Evolutionary conservation across 2,888 invertebrate species (phyloP).

Genomic region (Pristionchus entomophagus): DNA sequence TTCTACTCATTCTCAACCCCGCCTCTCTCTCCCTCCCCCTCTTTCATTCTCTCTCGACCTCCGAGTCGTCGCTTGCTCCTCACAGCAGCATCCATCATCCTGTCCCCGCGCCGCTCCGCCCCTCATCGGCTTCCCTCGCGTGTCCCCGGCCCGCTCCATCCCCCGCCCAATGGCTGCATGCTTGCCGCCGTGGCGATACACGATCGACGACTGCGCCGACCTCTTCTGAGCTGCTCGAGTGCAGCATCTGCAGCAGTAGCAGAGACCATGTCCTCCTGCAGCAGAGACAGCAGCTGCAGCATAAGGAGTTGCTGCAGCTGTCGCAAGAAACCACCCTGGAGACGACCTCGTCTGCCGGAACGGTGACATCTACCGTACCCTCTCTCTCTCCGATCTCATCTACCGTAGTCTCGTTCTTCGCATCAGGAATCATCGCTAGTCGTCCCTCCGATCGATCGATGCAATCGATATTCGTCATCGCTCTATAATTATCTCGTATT

Average conservation of each 20-base stretch:
- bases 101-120: not conserved
- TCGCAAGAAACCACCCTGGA: constrained; percentile 38
- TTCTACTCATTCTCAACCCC: too few species aligned
- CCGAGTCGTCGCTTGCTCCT: too few species aligned
- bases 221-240: constrained; percentile 50
- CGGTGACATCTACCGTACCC: constrained; percentile 26
- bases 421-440: constrained; percentile 38
- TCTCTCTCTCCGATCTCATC: not conserved
- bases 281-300: not conserved
- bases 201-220: constrained; percentile 61
- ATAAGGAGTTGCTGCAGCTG: constrained; percentile 8
- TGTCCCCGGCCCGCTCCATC: not conserved
- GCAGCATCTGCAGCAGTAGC: not conserved
- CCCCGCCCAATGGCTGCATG: constrained; percentile 57
- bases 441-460: constrained; percentile 7
- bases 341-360: not conserved
- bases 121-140: not conserved
- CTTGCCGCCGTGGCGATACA: constrained; percentile 60
- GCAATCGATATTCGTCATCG: constrained; percentile 24
- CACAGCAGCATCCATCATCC: not conserved
- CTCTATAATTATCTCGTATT: constrained; percentile 19
- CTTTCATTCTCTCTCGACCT: not conserved
- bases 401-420: constrained; percentile 39
- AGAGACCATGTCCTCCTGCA: not conserved
- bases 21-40: not conserved